A percentile compares a stretch with the other conserved stretches of the same genome.
phyloP scores from a whole-genome alignment of 2,113 vertebrate species.

The Capreolus pygargus region DNA sequence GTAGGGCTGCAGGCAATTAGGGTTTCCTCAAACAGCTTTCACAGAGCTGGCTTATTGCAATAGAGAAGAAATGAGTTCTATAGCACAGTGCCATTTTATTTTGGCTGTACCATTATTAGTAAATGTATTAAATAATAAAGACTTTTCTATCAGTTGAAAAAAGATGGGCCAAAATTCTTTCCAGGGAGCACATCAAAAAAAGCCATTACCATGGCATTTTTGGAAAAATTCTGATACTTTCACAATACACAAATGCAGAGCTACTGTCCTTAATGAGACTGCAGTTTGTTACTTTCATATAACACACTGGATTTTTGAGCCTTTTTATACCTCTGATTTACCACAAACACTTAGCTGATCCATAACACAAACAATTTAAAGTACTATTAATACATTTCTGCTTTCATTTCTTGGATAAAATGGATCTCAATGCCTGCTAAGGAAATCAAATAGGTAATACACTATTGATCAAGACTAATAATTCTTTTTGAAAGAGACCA shows the following conservation, averaged over 20 bases:
- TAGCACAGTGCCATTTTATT: conserved; percentile 37
- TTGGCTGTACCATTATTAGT: conserved; percentile 32
- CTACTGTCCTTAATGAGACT: conserved; percentile 43
- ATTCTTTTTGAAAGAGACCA: conserved; percentile 30
- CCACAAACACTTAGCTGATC: conserved; percentile 47
- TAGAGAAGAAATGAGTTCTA: conserved; percentile 46
- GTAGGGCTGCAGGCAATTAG: conserved; percentile 34
- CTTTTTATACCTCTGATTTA: conserved; percentile 40
- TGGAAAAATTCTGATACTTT: conserved; percentile 39
- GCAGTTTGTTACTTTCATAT: conserved; percentile 32
- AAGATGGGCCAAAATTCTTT: conserved; percentile 42
- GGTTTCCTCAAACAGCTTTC: conserved; percentile 52
- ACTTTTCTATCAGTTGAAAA: conserved; percentile 35
- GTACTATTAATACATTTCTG: conserved; percentile 1
- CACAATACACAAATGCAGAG: conserved; percentile 10
- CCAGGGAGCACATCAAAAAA: conserved; percentile 39
- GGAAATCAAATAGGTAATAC: conserved; percentile 30
- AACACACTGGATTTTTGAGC: conserved; percentile 20
- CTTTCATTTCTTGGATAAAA: conserved; percentile 57
- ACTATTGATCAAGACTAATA: conserved; percentile 22
- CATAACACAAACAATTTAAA: conserved; percentile 43
- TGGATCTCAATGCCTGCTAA: conserved; percentile 9
- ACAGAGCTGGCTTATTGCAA: conserved; percentile 28
- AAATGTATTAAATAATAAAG: conserved; percentile 42
- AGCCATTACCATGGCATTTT: conserved; percentile 15